These are phyloP conservation scores for Protosalanx chinensis DNA, from an alignment of 2,797 vertebrate species.

Conservation along the genomic window DNA sequence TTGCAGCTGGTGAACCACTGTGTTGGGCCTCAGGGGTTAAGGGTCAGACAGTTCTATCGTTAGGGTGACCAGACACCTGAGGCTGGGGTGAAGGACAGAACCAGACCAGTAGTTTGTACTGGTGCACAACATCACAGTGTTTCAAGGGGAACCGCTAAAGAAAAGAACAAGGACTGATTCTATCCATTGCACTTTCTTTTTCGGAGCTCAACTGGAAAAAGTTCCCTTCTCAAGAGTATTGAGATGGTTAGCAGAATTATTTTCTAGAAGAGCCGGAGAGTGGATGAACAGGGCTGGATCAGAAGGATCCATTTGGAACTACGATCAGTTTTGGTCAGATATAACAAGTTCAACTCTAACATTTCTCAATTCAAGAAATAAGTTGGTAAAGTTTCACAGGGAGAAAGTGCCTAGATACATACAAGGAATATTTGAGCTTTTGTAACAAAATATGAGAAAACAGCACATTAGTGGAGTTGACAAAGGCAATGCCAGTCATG, in stretches of 20 bases:
- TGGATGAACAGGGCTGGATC: neutral
- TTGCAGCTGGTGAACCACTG: slow-evolving; percentile 11
- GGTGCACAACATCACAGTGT: slow-evolving; percentile 18
- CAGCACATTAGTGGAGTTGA: slow-evolving; percentile 32
- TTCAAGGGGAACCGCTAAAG: slow-evolving; percentile 10
- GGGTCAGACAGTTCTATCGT: neutral
- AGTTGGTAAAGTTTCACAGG: neutral
- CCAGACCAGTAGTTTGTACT: slow-evolving; percentile 21
- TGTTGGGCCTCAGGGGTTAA: too few relatives aligned
- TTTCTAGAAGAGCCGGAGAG: neutral
- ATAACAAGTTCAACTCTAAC: neutral
- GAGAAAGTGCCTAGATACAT: neutral
- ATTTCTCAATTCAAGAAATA: too few relatives aligned
- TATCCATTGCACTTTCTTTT: neutral
- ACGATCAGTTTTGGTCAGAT: neutral
- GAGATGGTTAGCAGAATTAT: neutral
- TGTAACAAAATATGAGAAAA: slow-evolving; percentile 9
- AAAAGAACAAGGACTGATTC: neutral
- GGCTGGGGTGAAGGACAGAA: neutral
- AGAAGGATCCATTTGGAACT: neutral
- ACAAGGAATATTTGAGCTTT: neutral
- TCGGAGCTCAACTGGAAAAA: neutral
- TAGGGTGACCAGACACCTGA: neutral
- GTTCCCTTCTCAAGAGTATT: neutral
- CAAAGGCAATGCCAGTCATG: slow-evolving; percentile 32